These are phyloP conservation scores for Branchinecta lindahli DNA, from an alignment of 1,140 invertebrate species.

Conservation along the genomic window DNA sequence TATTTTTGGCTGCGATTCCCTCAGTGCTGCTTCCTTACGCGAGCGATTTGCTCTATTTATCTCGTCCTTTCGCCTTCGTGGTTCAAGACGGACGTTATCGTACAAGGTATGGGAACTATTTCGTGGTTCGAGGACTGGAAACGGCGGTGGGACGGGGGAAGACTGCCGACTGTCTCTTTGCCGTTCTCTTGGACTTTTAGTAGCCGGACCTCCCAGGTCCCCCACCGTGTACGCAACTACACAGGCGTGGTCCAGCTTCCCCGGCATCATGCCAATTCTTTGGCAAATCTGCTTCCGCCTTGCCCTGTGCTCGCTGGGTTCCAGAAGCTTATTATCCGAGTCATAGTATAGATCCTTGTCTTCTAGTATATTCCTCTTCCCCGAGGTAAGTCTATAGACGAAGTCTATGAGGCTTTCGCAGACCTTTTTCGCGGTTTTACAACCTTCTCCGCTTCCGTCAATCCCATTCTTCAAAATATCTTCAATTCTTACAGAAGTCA, in stretches of 20 bases:
- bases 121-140: not conserved
- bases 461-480: slow-evolving; percentile 60
- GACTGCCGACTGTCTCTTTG: no score
- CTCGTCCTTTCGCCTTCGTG: no score
- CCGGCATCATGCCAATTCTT: slow-evolving; percentile 57
- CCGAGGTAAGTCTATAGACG: slow-evolving; percentile 40
- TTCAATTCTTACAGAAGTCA: slow-evolving; percentile 60
- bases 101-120: not conserved
- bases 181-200: no score
- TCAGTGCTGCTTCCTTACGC: no score
- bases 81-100: not conserved
- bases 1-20: no score
- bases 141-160: no score
- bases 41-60: no score
- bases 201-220: not conserved
- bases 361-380: slow-evolving; percentile 59
- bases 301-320: slow-evolving; percentile 44
- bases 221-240: slow-evolving; percentile 65
- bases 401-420: slow-evolving; percentile 62
- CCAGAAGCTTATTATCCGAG: slow-evolving; percentile 31
- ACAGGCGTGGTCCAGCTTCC: slow-evolving; percentile 84
- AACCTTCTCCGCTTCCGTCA: slow-evolving; percentile 38
- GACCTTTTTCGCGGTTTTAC: slow-evolving; percentile 42
- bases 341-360: slow-evolving; percentile 60
- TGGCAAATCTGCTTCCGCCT: slow-evolving; percentile 51